These are phyloP conservation scores for Drosophila mimica DNA, from an alignment of 2,888 invertebrate species.

Conservation along the genomic window DNA sequence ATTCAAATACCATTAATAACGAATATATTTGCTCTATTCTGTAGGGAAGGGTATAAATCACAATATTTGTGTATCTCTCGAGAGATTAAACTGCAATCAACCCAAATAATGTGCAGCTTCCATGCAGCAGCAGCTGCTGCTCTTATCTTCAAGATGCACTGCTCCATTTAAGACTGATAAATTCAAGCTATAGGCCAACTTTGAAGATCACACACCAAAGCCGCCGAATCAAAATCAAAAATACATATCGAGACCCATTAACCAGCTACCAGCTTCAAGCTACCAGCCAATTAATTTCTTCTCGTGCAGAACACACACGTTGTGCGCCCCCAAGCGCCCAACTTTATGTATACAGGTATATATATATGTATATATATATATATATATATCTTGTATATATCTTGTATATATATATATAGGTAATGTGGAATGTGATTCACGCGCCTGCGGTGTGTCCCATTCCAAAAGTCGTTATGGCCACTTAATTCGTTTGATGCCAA, in stretches of 20 bases:
- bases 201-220: conserved; percentile 54
- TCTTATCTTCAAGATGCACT: conserved; percentile 20
- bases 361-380: conserved; percentile 16
- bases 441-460: conserved; percentile 35
- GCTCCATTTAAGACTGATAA: conserved; percentile 29
- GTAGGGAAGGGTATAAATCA: background rate
- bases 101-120: conserved; percentile 6
- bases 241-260: conserved; percentile 21
- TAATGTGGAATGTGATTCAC: conserved; percentile 48
- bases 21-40: background rate
- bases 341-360: conserved; percentile 1
- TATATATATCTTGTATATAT: conserved; percentile 1
- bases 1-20: background rate
- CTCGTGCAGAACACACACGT: conserved; percentile 70
- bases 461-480: conserved; percentile 54
- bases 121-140: conserved; percentile 2
- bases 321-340: conserved; percentile 40
- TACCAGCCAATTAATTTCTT: conserved; percentile 61
- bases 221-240: conserved; percentile 34
- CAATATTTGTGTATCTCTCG: background rate
- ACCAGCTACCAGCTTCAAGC: background rate
- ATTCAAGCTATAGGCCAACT: conserved; percentile 10
- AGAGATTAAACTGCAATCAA: background rate
- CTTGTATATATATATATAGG: conserved; percentile 11
- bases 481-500: conserved; percentile 69